These are phyloP conservation scores for Keiferia lycopersicella DNA, from an alignment of 2,888 invertebrate genomes.

Conservation along the genomic window DNA sequence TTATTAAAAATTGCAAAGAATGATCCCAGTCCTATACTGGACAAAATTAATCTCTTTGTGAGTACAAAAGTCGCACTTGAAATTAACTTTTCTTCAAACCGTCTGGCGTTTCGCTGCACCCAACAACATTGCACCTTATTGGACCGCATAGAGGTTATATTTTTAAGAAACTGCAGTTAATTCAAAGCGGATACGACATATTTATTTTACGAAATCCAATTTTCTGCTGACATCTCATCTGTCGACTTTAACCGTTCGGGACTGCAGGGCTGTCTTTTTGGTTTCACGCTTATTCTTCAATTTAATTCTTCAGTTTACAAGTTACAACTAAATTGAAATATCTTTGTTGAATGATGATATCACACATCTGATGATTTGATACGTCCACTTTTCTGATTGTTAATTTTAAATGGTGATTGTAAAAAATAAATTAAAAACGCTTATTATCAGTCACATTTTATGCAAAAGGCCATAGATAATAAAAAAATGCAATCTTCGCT, in stretches of 20 bases:
- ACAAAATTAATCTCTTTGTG: slow-evolving; percentile 73
- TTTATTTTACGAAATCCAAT: slow-evolving; percentile 82
- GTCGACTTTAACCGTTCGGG: slow-evolving; percentile 77
- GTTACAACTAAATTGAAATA: slow-evolving; percentile 46
- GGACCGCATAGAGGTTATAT: slow-evolving; percentile 34
- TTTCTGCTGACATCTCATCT: slow-evolving; percentile 81
- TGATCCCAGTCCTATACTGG: slow-evolving; percentile 56
- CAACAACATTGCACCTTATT: slow-evolving; percentile 44
- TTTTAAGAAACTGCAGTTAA: slow-evolving; percentile 45
- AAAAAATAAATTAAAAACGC: background rate
- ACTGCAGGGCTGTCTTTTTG: slow-evolving; percentile 70
- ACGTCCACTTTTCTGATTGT: slow-evolving; percentile 16
- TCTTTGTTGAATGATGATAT: slow-evolving; percentile 37
- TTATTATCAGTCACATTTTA: background rate
- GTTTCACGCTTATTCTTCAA: slow-evolving; percentile 72
- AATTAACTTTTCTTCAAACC: slow-evolving; percentile 70
- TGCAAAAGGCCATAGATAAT: background rate
- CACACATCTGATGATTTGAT: slow-evolving; percentile 23
- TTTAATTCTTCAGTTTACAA: slow-evolving; percentile 52
- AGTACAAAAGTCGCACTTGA: slow-evolving; percentile 65
- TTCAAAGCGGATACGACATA: slow-evolving; percentile 74
- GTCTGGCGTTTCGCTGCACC: slow-evolving; percentile 26
- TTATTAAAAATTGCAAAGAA: slow-evolving; percentile 56
- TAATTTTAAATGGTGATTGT: slow-evolving; percentile 16
- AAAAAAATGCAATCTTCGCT: background rate